Percentiles rank a stretch among this genome's conserved stretches.
phyloP scores from a whole-genome alignment of 2,113 vertebrate species.

The Pelobates fuscus region DNA sequence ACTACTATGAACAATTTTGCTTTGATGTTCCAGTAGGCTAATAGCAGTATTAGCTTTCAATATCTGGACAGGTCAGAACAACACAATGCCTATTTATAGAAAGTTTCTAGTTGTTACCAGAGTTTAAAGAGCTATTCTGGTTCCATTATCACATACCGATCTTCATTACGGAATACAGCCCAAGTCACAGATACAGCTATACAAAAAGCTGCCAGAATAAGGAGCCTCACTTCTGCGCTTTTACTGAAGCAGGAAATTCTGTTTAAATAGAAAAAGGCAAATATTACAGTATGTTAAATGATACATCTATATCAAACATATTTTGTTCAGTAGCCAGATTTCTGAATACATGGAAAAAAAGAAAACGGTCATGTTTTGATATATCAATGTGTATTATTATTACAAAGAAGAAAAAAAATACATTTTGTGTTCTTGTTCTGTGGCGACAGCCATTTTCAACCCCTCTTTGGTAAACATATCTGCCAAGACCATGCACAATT shows the following conservation, averaged over 20 bases:
- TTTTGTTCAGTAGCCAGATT: too few relatives aligned
- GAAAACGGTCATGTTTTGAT: too few relatives aligned
- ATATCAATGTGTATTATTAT: too few relatives aligned
- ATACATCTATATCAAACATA: neutral
- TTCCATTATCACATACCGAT: conserved; percentile 73
- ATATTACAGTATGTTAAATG: neutral
- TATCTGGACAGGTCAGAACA: neutral
- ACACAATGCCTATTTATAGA: conserved; percentile 20
- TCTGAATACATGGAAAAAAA: too few relatives aligned
- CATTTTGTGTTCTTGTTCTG: too few relatives aligned
- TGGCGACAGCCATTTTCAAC: too few relatives aligned
- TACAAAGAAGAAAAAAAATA: too few relatives aligned
- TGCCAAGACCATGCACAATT: too few relatives aligned
- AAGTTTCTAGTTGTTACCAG: neutral
- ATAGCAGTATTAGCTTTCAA: too few relatives aligned
- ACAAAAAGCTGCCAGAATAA: conserved; percentile 80
- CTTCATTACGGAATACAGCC: conserved; percentile 91
- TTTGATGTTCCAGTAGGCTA: too few relatives aligned
- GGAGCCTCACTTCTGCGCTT: conserved; percentile 78
- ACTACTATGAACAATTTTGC: too few relatives aligned
- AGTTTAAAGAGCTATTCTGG: neutral
- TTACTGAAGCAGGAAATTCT: conserved; percentile 73
- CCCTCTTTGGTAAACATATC: too few relatives aligned
- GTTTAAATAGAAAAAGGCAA: conserved; percentile 43
- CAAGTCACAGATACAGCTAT: conserved; percentile 78